These are phyloP conservation scores for Drosophila sordidapex DNA, from an alignment of 2,888 invertebrate genomes.

Conservation along the genomic window DNA sequence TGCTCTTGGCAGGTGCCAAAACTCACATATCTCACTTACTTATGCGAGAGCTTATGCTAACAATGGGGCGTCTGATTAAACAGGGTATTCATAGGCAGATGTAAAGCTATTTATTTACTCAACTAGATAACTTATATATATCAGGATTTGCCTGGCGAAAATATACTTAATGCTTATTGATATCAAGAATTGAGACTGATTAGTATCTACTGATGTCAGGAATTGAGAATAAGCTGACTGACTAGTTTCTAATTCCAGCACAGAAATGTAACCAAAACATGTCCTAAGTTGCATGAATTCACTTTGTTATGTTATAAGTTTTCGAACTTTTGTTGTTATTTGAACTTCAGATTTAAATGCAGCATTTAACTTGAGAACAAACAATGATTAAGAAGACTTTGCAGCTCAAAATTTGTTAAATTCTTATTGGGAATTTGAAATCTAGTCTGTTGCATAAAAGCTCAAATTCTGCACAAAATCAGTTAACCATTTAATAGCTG, in stretches of 20 bases:
- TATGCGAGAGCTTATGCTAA: constrained; percentile 13
- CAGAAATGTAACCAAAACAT: not conserved
- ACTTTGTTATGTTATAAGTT: not conserved
- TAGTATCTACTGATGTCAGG: not conserved
- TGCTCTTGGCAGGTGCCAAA: constrained; percentile 7
- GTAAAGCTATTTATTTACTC: not conserved
- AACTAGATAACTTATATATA: not conserved
- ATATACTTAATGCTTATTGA: not conserved
- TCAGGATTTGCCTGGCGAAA: not conserved
- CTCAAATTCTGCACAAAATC: not conserved
- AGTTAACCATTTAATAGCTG: constrained; percentile 6
- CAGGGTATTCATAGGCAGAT: not conserved
- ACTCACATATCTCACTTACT: not conserved
- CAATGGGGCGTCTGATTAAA: not conserved
- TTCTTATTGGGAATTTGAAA: not conserved
- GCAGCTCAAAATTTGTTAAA: not conserved
- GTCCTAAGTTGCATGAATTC: fast-evolving
- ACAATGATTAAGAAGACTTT: not conserved
- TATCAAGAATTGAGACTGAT: not conserved
- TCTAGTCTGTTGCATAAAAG: not conserved
- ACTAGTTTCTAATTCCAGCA: not conserved
- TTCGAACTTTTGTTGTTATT: not conserved
- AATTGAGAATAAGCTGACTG: not conserved
- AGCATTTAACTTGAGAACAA: not conserved
- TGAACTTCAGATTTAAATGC: not conserved